These are phyloP conservation scores for Sebastes hopkinsi DNA, from an alignment of 2,797 vertebrate genomes.

Conservation along the genomic window DNA sequence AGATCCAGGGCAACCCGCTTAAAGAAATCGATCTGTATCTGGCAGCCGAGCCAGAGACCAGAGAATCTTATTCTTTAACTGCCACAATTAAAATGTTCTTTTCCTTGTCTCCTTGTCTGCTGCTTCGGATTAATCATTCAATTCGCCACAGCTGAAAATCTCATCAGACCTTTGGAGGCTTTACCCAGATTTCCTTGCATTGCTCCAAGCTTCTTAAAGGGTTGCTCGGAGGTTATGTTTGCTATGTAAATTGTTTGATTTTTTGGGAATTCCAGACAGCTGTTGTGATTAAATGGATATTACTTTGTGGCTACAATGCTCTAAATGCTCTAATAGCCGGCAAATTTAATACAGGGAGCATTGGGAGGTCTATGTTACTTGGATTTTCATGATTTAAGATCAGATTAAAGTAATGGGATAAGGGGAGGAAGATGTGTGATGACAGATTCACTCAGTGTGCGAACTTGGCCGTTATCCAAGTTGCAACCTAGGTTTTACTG, in stretches of 20 bases:
- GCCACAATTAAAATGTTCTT: constrained; percentile 27
- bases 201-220: constrained; percentile 33
- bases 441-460: constrained; percentile 28
- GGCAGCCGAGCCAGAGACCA: constrained; percentile 15
- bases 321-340: not conserved
- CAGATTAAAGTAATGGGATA: constrained; percentile 37
- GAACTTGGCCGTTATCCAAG: constrained; percentile 36
- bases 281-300: not conserved
- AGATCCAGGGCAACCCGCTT: constrained; percentile 54
- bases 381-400: constrained; percentile 31
- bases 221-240: constrained; percentile 25
- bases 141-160: constrained; percentile 43
- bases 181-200: constrained; percentile 28
- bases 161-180: constrained; percentile 33
- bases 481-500: constrained; percentile 35
- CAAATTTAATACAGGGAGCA: not conserved
- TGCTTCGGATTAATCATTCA: constrained; percentile 45
- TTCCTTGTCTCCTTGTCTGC: constrained; percentile 7
- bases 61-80: constrained; percentile 37
- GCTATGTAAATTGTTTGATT: not conserved
- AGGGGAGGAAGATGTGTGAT: constrained; percentile 35
- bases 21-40: constrained; percentile 58
- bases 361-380: constrained; percentile 4
- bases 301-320: not conserved
- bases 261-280: not conserved